phyloP scores from a whole-genome alignment of 2,797 vertebrate species.

The Cheirogaleus major region DNA sequence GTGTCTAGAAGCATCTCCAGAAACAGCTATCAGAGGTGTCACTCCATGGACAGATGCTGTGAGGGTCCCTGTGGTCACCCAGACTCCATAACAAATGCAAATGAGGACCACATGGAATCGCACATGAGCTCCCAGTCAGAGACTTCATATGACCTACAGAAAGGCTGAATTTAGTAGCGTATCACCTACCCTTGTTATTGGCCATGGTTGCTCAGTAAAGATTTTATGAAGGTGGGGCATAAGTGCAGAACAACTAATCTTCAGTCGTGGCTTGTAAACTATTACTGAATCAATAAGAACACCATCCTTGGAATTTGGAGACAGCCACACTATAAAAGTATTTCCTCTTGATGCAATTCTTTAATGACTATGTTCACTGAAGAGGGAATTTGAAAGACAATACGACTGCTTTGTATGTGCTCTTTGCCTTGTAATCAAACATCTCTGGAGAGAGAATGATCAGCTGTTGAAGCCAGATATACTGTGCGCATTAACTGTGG shows the following conservation, averaged over 20 bases:
- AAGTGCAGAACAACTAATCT: conserved; percentile 64
- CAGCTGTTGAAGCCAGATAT: neutral
- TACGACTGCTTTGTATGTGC: neutral
- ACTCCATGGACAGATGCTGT: neutral
- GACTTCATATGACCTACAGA: conserved; percentile 42
- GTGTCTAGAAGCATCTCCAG: neutral
- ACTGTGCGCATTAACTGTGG: neutral
- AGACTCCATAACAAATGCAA: neutral
- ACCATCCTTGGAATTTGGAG: conserved; percentile 54
- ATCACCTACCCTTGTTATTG: conserved; percentile 53
- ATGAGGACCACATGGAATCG: neutral
- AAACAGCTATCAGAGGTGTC: no score
- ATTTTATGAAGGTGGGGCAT: conserved; percentile 65
- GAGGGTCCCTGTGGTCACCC: neutral
- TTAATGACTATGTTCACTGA: conserved; percentile 58
- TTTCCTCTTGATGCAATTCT: conserved; percentile 71
- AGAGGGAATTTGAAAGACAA: conserved; percentile 64
- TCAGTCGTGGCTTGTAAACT: conserved; percentile 65
- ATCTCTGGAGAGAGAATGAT: neutral
- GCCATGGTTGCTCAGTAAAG: conserved; percentile 68
- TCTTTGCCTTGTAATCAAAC: conserved; percentile 15
- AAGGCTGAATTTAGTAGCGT: conserved; percentile 2
- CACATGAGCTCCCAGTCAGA: neutral
- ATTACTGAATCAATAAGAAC: conserved; percentile 78
- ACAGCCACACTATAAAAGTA: conserved; percentile 36